phyloP scores from a whole-genome alignment of 2,888 invertebrate genomes.

The Amiota minor region DNA sequence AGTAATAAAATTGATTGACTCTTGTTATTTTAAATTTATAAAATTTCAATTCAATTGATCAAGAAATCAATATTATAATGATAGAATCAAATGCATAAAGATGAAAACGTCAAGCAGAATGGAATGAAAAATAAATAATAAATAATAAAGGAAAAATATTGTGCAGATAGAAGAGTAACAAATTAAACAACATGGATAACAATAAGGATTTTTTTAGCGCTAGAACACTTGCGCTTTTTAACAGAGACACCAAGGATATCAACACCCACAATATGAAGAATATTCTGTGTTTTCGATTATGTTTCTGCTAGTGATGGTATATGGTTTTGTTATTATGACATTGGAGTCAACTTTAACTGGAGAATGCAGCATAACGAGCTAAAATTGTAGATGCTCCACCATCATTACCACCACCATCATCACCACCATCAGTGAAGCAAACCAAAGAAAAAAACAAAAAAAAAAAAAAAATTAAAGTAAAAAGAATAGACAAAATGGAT shows the following conservation, averaged over 20 bases:
- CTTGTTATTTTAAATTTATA: too few species aligned
- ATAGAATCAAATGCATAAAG: too few species aligned
- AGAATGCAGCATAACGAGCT: slow-evolving; percentile 22
- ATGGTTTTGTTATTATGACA: too few species aligned
- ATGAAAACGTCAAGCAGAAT: background rate
- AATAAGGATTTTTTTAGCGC: slow-evolving; percentile 4
- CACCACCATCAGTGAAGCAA: background rate
- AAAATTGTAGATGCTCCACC: background rate
- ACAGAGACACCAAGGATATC: slow-evolving; percentile 6
- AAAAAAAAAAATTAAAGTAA: background rate
- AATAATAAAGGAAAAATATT: background rate
- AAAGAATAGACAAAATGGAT: slow-evolving; percentile 1
- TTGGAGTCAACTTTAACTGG: background rate
- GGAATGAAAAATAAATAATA: slow-evolving; percentile 7
- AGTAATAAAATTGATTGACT: too few species aligned
- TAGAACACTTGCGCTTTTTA: slow-evolving; percentile 13
- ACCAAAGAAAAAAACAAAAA: background rate
- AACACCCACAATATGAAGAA: background rate
- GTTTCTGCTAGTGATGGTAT: too few species aligned
- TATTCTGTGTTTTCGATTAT: too few species aligned
- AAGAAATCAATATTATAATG: too few species aligned
- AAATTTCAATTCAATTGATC: too few species aligned
- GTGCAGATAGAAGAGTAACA: slow-evolving; percentile 1
- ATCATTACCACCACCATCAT: too few species aligned
- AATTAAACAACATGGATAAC: slow-evolving; percentile 16